These are phyloP conservation scores for Antedon mediterranea DNA, from an alignment of 53 echinoderm and acorn worm genomes.

Conservation along the genomic window DNA sequence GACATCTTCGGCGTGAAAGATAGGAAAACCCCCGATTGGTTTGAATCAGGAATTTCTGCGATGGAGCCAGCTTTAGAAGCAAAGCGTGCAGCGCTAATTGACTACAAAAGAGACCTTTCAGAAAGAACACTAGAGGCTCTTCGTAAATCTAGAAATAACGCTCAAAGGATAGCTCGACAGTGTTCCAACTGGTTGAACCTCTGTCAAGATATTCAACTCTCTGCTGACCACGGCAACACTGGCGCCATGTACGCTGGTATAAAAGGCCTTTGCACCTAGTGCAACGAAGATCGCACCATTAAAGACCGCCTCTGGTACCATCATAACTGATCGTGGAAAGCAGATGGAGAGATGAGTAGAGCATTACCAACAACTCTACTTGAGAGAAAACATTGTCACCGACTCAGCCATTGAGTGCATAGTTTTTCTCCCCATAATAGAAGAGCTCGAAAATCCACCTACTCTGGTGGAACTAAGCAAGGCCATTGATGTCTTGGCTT, in stretches of 20 bases:
- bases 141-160: slow-evolving; percentile 6
- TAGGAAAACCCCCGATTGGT: too few relatives aligned
- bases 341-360: slow-evolving; percentile 23
- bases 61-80: too few relatives aligned
- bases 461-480: too few relatives aligned
- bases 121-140: too few relatives aligned
- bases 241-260: slow-evolving; percentile 12
- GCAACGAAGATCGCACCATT: slow-evolving; percentile 1
- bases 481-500: too few relatives aligned
- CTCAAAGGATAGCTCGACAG: slow-evolving; percentile 3
- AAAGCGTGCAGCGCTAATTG: too few relatives aligned
- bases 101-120: too few relatives aligned
- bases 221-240: slow-evolving; percentile 8
- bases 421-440: background rate
- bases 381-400: background rate
- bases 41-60: too few relatives aligned
- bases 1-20: too few relatives aligned
- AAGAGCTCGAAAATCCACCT: background rate
- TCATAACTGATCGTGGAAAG: slow-evolving; percentile 2
- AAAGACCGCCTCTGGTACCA: slow-evolving; percentile 6
- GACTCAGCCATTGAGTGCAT: too few relatives aligned
- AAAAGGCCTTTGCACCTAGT: slow-evolving; percentile 10
- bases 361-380: slow-evolving; percentile 8
- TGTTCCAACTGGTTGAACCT: slow-evolving; percentile 24
- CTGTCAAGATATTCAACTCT: slow-evolving; percentile 6